Conservation (phyloP, 2,888 invertebrate species). For the Limenitis camilla region DNA sequence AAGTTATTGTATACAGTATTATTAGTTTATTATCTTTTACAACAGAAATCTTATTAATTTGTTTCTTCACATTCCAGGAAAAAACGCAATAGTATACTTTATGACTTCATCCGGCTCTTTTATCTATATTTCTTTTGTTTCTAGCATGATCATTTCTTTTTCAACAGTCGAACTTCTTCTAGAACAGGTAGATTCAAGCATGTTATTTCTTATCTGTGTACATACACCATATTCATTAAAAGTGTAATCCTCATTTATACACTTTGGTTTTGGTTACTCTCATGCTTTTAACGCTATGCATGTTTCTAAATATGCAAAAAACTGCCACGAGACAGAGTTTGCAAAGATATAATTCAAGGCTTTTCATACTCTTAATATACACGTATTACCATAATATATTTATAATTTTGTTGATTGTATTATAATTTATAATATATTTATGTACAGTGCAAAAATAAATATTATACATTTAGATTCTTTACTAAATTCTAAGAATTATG, state of each 20-base stretch:
- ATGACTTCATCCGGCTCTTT: slow-evolving; percentile 66
- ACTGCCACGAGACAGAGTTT: slow-evolving; percentile 72
- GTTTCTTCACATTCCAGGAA: slow-evolving; percentile 74
- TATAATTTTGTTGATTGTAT: background rate
- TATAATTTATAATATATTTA: too few species aligned
- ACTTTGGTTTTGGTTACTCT: slow-evolving; percentile 46
- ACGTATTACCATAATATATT: slow-evolving; percentile 12
- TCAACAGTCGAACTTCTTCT: slow-evolving; percentile 66
- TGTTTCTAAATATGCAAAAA: slow-evolving; percentile 52
- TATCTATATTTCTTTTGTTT: slow-evolving; percentile 52
- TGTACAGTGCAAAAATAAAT: too few species aligned
- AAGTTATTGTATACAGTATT: slow-evolving; percentile 44
- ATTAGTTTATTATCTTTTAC: slow-evolving; percentile 55
- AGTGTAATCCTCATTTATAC: slow-evolving; percentile 46
- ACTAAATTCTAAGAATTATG: too few species aligned
- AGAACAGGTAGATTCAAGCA: slow-evolving; percentile 66
- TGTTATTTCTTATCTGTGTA: slow-evolving; percentile 56
- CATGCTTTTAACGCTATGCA: slow-evolving; percentile 56
- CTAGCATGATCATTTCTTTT: slow-evolving; percentile 66
- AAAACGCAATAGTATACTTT: slow-evolving; percentile 65
- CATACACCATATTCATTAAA: slow-evolving; percentile 42
- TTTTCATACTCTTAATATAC: slow-evolving; percentile 32
- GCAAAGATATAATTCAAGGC: slow-evolving; percentile 50
- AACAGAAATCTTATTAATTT: slow-evolving; percentile 65
- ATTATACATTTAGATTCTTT: too few species aligned